Base-by-base conservation (phyloP, 2,888 invertebrate species). In the Yponomeuta malinellus region DNA sequence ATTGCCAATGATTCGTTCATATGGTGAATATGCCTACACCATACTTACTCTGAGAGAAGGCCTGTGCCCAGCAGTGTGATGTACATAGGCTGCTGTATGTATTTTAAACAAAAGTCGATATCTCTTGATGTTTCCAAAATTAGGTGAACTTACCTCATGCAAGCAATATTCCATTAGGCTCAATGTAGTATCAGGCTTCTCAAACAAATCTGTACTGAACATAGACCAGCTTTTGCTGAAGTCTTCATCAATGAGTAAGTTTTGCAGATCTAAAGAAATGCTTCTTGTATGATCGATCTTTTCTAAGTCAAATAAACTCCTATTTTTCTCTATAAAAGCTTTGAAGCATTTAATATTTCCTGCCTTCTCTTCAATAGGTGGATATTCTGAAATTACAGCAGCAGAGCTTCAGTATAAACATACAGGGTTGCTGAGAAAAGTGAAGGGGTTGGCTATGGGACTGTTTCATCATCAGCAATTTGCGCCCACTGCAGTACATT, bases 141-240 rank as follows among this genome's bases (percentile, higher is more conserved):
- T 37, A 10, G 8, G 12, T 6, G 12, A 15, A 59, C 52, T 15
- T 15, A 94, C 95, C 93, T 97, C 95, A 88, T 97, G 96, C 90
- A 97, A 95, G 70, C 97, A 96, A 73, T 96, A 90, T 69, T 96
- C 96, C 71, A 98, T 84, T 72, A 95, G 94, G 71, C 94, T 93
- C 69, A 98, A 87, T 23, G 95, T 94, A 71, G 90, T 89, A 72
- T 94, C 93, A 0, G 97, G 96, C 73, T 93, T 94, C 72, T 94
- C 93, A 75, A 92, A 89, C 65, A 98, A 83, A 76, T 97, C 95
- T 66, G 91, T 89, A 73, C 86, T 84, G 75, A 97, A 93, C n/a
- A 90, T 87, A 31, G 93, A 83, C 96, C 97, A 96, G 23, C 89
- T 82, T 12, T 79, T 83, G 10, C 79, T 81, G 75, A 97, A 94